phyloP scores from a whole-genome alignment of 2,888 invertebrate species.

The Cinara cedri region DNA sequence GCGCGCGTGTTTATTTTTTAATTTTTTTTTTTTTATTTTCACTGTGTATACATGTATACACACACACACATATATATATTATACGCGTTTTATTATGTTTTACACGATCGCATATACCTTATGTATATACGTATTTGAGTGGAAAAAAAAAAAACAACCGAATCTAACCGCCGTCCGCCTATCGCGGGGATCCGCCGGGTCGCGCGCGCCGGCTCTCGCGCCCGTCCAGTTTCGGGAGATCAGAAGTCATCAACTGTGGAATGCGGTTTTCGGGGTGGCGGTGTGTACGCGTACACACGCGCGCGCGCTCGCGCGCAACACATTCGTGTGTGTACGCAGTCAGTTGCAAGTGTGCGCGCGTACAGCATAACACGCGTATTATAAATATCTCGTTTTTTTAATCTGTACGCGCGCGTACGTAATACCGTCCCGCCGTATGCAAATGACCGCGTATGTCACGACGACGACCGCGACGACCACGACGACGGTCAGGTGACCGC shows the following conservation, averaged over 20 bases:
- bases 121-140: no score
- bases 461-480: conserved; percentile 7
- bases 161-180: neutral
- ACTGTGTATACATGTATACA: neutral
- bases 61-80: neutral
- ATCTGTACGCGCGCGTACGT: conserved; percentile 40
- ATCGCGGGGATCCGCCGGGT: neutral
- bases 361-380: no score
- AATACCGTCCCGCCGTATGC: conserved; percentile 38
- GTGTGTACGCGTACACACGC: neutral
- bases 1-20: conserved; percentile 10
- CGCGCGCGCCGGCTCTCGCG: neutral
- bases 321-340: no score
- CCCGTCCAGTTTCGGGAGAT: conserved; percentile 54
- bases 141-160: no score
- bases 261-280: conserved; percentile 54
- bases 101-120: neutral
- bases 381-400: conserved; percentile 38
- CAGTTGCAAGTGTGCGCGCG: no score
- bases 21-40: neutral
- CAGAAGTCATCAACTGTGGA: conserved; percentile 56
- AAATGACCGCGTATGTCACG: conserved; percentile 28
- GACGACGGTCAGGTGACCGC: no score
- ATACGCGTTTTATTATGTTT: neutral
- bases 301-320: no score